These are phyloP conservation scores for Tetragnatha versicolor DNA, from an alignment of 1,140 invertebrate genomes.

Conservation along the genomic window DNA sequence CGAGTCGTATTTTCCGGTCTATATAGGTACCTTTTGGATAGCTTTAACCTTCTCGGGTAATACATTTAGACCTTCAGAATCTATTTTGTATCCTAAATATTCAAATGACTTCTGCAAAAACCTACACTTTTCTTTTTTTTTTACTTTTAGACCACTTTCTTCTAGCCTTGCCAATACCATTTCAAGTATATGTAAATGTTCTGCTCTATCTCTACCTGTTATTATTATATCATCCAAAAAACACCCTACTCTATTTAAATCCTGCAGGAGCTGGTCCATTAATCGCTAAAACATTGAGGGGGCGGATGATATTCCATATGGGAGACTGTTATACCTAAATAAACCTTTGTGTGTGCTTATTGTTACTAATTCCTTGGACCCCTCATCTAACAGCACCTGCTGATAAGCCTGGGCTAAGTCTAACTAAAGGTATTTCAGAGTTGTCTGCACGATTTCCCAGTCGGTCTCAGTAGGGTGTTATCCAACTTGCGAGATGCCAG, in stretches of 20 bases:
- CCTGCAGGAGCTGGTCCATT: too few species aligned
- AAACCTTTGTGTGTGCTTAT: slow-evolving; percentile 65
- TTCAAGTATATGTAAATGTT: slow-evolving; percentile 58
- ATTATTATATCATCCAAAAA: too few species aligned
- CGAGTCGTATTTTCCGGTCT: slow-evolving; percentile 59
- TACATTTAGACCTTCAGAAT: slow-evolving; percentile 61
- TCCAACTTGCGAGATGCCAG: slow-evolving; percentile 30
- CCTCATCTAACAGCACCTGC: slow-evolving; percentile 59
- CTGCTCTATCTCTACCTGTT: too few species aligned
- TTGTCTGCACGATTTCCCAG: too few species aligned
- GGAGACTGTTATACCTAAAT: slow-evolving; percentile 58
- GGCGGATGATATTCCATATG: too few species aligned
- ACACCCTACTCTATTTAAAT: too few species aligned
- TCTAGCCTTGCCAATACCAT: too few species aligned
- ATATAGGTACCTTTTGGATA: slow-evolving; percentile 61
- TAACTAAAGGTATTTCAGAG: too few species aligned
- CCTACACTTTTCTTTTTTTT: slow-evolving; percentile 62
- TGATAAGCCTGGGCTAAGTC: slow-evolving; percentile 60
- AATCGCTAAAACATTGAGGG: too few species aligned
- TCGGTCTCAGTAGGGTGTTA: slow-evolving; percentile 59
- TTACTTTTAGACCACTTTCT: slow-evolving; percentile 36
- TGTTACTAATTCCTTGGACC: slow-evolving; percentile 54
- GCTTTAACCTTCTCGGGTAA: slow-evolving; percentile 63
- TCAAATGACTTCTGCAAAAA: slow-evolving; percentile 59
- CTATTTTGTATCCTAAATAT: slow-evolving; percentile 63